Percentiles rank a stretch among this genome's conserved stretches.
phyloP scores from a whole-genome alignment of 2,797 vertebrate species.

The Cossypha polioptera region DNA sequence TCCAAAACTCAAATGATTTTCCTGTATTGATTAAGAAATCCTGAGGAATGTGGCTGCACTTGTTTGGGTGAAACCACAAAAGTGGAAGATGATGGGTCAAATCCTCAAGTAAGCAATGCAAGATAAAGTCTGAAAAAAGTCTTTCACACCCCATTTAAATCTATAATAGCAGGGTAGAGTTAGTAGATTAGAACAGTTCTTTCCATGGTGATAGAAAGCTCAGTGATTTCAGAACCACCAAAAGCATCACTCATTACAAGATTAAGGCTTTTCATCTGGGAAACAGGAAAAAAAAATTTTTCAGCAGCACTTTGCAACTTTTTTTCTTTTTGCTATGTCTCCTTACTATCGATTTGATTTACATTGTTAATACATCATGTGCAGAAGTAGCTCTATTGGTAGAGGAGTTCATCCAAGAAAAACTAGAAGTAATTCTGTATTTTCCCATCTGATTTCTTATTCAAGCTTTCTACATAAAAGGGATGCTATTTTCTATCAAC shows the following conservation, averaged over 20 bases:
- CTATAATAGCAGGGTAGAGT: neutral
- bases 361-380: neutral
- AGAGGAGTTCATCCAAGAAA: neutral
- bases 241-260: neutral
- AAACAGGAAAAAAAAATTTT: neutral
- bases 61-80: neutral
- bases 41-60: neutral
- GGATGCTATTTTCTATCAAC: neutral
- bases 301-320: neutral
- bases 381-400: neutral
- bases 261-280: neutral
- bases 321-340: neutral
- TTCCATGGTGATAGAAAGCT: neutral
- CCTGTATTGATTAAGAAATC: neutral
- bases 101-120: neutral
- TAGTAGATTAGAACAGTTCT: neutral
- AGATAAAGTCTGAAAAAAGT: neutral
- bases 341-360: neutral
- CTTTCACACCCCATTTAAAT: neutral
- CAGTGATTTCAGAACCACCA: neutral
- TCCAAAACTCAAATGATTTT: neutral
- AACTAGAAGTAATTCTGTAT: neutral
- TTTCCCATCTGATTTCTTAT: neutral
- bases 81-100: neutral
- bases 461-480: neutral